A percentile compares a stretch with the other conserved stretches of the same genome.
phyloP scores from a whole-genome alignment of 2,113 vertebrate species.

The Nothobranchius kuhntae region DNA sequence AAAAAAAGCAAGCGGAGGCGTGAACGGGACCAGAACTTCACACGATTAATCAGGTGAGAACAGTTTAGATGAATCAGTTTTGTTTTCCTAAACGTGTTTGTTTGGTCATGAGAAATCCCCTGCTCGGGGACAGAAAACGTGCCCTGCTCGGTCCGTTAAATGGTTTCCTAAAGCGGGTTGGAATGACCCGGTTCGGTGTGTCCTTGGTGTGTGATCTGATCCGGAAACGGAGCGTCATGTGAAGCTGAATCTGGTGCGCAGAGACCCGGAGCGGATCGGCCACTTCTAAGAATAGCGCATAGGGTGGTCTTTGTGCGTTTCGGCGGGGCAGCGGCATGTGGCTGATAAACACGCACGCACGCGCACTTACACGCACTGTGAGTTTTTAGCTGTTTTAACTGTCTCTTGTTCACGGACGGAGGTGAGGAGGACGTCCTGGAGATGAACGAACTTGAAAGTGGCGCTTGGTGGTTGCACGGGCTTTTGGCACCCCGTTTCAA shows the following conservation, averaged over 20 bases:
- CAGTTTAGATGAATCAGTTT: constrained; percentile 16
- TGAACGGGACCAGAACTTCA: constrained; percentile 52
- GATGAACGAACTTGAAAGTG: constrained; percentile 60
- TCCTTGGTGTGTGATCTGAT: neutral
- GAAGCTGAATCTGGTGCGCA: constrained; percentile 38
- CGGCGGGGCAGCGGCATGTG: constrained; percentile 75
- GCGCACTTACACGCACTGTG: constrained; percentile 30
- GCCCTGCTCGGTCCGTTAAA: neutral
- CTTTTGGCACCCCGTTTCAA: constrained; percentile 56
- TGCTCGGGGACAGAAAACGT: constrained; percentile 13
- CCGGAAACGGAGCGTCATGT: neutral
- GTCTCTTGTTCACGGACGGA: constrained; percentile 48
- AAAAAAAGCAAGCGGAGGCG: constrained; percentile 41
- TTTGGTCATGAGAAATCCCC: constrained; percentile 13
- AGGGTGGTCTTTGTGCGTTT: constrained; percentile 80
- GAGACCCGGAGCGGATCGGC: constrained; percentile 61
- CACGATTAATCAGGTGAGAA: constrained; percentile 69
- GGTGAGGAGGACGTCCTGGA: constrained; percentile 58
- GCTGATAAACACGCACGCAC: constrained; percentile 64
- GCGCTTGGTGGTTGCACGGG: constrained; percentile 54
- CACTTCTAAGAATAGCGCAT: constrained; percentile 78
- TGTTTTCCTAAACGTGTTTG: constrained; percentile 26
- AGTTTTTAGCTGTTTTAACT: constrained; percentile 35
- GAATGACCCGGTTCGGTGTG: neutral
- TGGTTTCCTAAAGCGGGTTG: no score